Base-by-base conservation (phyloP, 2,888 invertebrate species). In the Drosophila anomalipes region DNA sequence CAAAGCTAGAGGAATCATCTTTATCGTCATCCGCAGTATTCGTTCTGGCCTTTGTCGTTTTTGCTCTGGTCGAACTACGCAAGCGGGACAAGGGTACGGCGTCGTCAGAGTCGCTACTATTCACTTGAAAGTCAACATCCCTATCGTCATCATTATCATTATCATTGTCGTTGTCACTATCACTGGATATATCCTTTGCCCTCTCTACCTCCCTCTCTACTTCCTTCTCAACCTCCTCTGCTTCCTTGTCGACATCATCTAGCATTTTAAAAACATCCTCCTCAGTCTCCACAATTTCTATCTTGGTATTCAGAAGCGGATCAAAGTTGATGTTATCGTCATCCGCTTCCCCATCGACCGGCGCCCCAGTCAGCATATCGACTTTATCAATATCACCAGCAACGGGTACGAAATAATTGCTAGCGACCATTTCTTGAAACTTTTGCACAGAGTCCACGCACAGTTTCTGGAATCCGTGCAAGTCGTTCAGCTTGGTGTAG, bases 201-300 rank as follows among this genome's bases (percentile, higher is more conserved):
- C 33, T 37, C 28, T 69, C 28, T 19, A 22, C 56, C 4, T 54
- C 39, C 22, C n/a, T 32, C 30, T 69, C 30, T 12, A 22, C 70
- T 19, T 70, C 68, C 35, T 30, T 41, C n/a, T 44, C 41, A 9
- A 73, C 84, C 37, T 87, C 85, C 12, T 81, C 75, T 6, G 70
- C 81, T 16, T 90, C 78, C 32, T 89, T 90, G 35, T 89, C 91
- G 1, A 91, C 91, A 74, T 80, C 80, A 51, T 91, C 90, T 7
- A 91, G 59, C 91, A 91, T 89, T 67, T 91, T 91, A 3, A 87
- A 89, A 39, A 91, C 92, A 33, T 86, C 82, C 10, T 81, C 87
- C 22, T 92, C 91, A 65, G 90, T 91, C 44, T 91, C 91, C 3
- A 91, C 91, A 37, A 82, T 79, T 70, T 92, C 92, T 56, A 92